Base-by-base conservation (phyloP, 2,113 vertebrate species). In the Oncorhynchus mykiss region DNA sequence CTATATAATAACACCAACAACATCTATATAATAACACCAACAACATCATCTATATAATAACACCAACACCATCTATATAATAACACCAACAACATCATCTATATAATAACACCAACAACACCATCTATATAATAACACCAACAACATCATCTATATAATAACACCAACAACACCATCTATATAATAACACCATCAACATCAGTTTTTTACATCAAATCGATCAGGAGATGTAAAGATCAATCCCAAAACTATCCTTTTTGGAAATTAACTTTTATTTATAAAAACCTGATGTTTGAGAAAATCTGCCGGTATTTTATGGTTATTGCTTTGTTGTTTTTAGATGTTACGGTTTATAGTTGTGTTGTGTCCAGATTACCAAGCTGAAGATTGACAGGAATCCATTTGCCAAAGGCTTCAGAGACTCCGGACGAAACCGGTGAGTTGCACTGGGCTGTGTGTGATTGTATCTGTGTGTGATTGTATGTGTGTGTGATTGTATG, bases 341-440 rank as follows among this genome's bases (percentile, higher is more conserved):
- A 64, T 24, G 29, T 49, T 27, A 22, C 22, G 5, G 22, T 24
- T 77, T 31, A 31, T 31, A 6, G n/a, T 75, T 73, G 39, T 31
- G 13, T 83, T 54, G 74, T 73, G 86, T 84, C 72, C 90, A 99
- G 98, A 99, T 99, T 88, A 99, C 98, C 82, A 94, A 97, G 71
- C 92, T 99, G 86, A 99, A 99, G 94, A 99, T 99, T 72, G 97
- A 99, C 84, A 94, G 97, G 80, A 99, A 99, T 89, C 98, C 97
- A 0, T 99, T 99, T 18, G 98, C 98, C 75, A 99, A 99, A 92
- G 98, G 98, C 70, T 99, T 99, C 87, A 92, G 98, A 88, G 98
- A 99, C 90, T 99, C 98, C 0, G 97, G 98, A 69, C 94, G 98
- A 84, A 99, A 99, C 90, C 95, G 98, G 97, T 98, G 87, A 89